Conservation (phyloP, 2,797 vertebrate genomes). For the Salmo trutta region DNA sequence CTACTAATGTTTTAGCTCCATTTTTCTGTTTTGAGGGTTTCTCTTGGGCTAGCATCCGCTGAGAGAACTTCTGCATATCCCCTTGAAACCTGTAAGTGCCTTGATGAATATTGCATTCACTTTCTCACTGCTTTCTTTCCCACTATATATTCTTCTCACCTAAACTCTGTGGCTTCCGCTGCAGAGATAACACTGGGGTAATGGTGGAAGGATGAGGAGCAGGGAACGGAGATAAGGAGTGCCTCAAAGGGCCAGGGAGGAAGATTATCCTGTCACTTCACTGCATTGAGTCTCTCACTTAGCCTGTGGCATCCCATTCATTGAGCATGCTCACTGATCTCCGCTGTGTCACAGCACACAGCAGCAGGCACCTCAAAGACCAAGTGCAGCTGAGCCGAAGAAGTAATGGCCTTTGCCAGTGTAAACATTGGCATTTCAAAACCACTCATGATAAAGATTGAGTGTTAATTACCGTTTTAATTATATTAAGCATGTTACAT, state of each 20-base stretch:
- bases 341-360: background rate
- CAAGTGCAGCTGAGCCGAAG: background rate
- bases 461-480: background rate
- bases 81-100: too few species aligned
- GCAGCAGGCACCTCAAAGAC: background rate
- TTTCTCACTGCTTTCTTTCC: background rate
- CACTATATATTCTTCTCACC: background rate
- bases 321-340: background rate
- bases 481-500: background rate
- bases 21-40: background rate
- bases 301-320: background rate
- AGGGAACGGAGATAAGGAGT: background rate
- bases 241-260: background rate
- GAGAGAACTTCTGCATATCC: background rate
- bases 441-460: background rate
- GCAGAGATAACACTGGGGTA: background rate
- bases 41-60: background rate
- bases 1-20: background rate
- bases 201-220: background rate
- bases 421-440: background rate
- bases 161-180: background rate
- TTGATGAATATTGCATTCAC: background rate
- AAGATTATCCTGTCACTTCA: background rate
- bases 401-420: background rate
- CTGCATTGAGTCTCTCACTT: background rate